phyloP scores from a whole-genome alignment of 2,888 invertebrate species.

The Macrosiphum euphorbiae region DNA sequence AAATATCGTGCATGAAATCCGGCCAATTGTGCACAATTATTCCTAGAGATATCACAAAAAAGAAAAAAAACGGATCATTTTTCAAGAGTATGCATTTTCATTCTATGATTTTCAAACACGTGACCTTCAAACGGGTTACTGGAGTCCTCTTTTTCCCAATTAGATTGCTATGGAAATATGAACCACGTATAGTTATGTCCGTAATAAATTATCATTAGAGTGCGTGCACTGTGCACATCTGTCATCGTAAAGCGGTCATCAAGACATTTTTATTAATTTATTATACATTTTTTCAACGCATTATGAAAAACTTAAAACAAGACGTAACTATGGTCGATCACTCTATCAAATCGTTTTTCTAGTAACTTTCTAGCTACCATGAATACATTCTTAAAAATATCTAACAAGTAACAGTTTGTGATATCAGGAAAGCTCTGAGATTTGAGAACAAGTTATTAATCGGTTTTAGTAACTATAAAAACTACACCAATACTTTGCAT shows the following conservation, averaged over 20 bases:
- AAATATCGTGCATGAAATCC: neutral
- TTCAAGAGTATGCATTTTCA: neutral
- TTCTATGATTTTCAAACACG: neutral
- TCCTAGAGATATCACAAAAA: neutral
- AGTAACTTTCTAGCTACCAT: neutral
- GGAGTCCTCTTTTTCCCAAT: neutral
- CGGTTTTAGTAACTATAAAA: neutral
- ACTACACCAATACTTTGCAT: neutral
- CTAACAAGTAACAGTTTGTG: neutral
- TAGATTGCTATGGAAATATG: neutral
- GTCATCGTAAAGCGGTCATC: neutral
- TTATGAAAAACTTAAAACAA: neutral
- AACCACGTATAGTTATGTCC: neutral
- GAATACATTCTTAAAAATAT: neutral
- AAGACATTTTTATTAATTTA: neutral
- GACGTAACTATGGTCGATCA: too few species aligned
- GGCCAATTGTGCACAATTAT: neutral
- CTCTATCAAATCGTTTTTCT: neutral
- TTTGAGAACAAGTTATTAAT: neutral
- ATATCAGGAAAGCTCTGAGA: neutral
- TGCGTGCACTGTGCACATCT: neutral
- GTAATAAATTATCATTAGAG: neutral
- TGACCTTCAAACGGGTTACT: neutral
- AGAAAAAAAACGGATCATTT: neutral
- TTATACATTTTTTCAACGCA: neutral